These are phyloP conservation scores for Calonectris borealis DNA, from an alignment of 2,113 vertebrate species.

Conservation along the genomic window DNA sequence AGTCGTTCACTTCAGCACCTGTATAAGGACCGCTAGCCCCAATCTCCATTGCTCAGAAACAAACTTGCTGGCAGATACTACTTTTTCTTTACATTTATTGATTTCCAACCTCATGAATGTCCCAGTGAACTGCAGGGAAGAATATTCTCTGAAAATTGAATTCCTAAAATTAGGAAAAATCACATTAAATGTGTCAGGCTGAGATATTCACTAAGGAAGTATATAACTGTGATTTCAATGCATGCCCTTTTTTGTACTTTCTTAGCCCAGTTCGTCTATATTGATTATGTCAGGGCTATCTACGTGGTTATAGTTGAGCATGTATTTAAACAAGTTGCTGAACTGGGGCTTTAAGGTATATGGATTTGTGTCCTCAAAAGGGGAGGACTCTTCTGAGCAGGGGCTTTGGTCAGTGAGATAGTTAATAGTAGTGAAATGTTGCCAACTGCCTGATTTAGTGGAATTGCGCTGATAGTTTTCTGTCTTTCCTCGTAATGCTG, in stretches of 20 bases:
- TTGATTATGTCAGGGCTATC: not conserved
- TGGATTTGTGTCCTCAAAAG: accelerated
- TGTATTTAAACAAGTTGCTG: not conserved
- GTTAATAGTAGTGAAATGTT: not conserved
- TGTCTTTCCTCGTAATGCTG: not conserved
- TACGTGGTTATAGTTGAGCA: accelerated
- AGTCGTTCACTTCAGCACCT: not conserved
- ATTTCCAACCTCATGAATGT: not conserved
- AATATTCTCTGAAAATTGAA: not conserved
- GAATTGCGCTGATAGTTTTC: not conserved
- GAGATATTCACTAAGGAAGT: not conserved
- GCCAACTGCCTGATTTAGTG: not conserved
- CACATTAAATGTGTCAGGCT: not conserved
- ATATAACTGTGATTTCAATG: not conserved
- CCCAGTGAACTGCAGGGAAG: not conserved
- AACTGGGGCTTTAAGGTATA: not conserved
- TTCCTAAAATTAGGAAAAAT: not conserved
- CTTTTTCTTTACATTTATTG: not conserved
- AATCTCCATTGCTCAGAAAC: not conserved
- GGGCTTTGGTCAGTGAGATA: not conserved
- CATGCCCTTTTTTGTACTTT: not conserved
- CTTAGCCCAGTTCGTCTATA: not conserved
- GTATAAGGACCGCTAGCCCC: not conserved
- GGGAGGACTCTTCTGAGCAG: not conserved
- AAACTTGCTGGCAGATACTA: not conserved